Evolutionary conservation across 92 coral and sea anemone genomes (phyloP).

Genomic region (Metridium senile): DNA sequence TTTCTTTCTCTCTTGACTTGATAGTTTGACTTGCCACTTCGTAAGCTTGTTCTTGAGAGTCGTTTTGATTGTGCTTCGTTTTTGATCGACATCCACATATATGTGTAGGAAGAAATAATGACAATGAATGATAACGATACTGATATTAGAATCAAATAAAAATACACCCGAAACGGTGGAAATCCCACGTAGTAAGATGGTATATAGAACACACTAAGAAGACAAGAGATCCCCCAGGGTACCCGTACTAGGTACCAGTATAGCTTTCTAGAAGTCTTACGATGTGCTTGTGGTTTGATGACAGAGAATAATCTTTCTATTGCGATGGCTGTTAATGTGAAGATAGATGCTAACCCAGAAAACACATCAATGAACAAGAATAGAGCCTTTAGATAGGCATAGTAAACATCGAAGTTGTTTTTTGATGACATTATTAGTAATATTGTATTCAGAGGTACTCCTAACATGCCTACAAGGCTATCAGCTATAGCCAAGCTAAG

Average conservation of each 20-base stretch:
- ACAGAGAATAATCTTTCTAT: slow-evolving; percentile 48
- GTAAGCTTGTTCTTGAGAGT: background rate
- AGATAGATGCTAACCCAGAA: slow-evolving; percentile 54
- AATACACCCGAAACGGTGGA: slow-evolving; percentile 40
- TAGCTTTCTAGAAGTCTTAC: slow-evolving; percentile 12
- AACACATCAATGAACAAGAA: slow-evolving; percentile 44
- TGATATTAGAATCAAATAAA: slow-evolving; percentile 51
- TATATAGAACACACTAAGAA: slow-evolving; percentile 48
- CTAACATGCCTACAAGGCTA: slow-evolving; percentile 40
- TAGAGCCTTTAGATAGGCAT: slow-evolving; percentile 14
- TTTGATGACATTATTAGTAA: slow-evolving; percentile 14
- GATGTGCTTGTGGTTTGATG: slow-evolving; percentile 35
- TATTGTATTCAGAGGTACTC: slow-evolving; percentile 42
- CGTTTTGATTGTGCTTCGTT: slow-evolving; percentile 31
- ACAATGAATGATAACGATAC: slow-evolving; percentile 40
- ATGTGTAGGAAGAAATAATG: slow-evolving; percentile 45
- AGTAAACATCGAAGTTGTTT: background rate
- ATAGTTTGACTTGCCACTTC: slow-evolving; percentile 6
- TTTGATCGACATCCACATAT: slow-evolving; percentile 50
- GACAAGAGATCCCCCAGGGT: slow-evolving; percentile 52
- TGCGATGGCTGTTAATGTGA: slow-evolving; percentile 54
- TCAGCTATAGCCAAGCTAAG: slow-evolving; percentile 64
- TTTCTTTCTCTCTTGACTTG: slow-evolving; percentile 40
- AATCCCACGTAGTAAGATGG: slow-evolving; percentile 17
- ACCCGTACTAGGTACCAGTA: slow-evolving; percentile 36